phyloP scores from a whole-genome alignment of 2,888 invertebrate genomes.

The Apomyelois bistriatella region DNA sequence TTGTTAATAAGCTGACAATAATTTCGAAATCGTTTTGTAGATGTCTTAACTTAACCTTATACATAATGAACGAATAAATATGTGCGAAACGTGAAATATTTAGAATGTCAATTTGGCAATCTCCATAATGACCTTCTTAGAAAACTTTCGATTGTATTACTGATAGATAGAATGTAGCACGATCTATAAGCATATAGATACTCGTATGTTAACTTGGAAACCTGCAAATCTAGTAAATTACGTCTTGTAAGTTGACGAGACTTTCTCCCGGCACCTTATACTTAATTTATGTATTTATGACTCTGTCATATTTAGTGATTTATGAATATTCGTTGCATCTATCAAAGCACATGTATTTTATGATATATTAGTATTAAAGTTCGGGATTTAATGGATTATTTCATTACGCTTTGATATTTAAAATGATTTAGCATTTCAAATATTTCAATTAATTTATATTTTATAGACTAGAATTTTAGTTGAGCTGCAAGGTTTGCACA shows the following conservation, averaged over 20 bases:
- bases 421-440: too few relatives aligned
- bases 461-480: too few relatives aligned
- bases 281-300: slow-evolving; percentile 1
- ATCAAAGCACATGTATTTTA: too few relatives aligned
- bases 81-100: slow-evolving; percentile 28
- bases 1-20: too few relatives aligned
- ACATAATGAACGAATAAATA: slow-evolving; percentile 4
- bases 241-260: background rate
- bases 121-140: slow-evolving; percentile 10
- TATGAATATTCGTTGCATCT: background rate
- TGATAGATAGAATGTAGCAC: slow-evolving; percentile 1
- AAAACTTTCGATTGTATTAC: slow-evolving; percentile 9
- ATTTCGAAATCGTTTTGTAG: background rate
- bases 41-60: background rate
- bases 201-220: slow-evolving; percentile 10
- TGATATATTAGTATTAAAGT: too few relatives aligned
- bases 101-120: slow-evolving; percentile 15
- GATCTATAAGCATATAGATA: slow-evolving; percentile 3
- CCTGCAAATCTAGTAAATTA: slow-evolving; percentile 10
- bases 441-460: too few relatives aligned
- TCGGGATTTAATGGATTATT: too few relatives aligned
- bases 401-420: too few relatives aligned
- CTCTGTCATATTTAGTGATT: background rate
- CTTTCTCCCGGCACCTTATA: slow-evolving; percentile 7
- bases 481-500: too few relatives aligned